These are phyloP conservation scores for Tinea trinotella DNA, from an alignment of 2,888 invertebrate genomes.

Conservation along the genomic window DNA sequence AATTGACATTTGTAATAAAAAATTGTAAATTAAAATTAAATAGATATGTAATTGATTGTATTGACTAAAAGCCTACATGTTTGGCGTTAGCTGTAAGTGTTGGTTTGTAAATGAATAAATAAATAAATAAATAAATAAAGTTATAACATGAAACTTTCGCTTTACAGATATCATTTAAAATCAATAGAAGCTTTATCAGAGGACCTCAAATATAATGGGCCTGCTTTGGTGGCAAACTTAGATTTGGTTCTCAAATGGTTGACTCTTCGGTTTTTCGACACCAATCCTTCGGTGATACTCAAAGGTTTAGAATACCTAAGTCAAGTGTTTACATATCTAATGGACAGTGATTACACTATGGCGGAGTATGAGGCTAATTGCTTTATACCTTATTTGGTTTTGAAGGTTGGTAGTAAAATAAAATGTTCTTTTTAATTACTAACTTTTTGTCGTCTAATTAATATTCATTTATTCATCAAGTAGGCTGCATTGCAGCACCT, in stretches of 20 bases:
- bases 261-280: conserved; percentile 97
- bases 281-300: conserved; percentile 96
- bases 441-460: too few species aligned
- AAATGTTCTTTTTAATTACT: too few species aligned
- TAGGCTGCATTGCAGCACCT: too few species aligned
- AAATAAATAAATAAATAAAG: too few species aligned
- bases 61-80: too few species aligned
- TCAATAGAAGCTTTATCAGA: conserved; percentile 92
- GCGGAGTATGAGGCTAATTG: conserved; percentile 92
- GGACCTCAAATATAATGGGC: conserved; percentile 83
- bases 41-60: too few species aligned
- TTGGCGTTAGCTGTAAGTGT: too few species aligned
- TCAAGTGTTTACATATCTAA: conserved; percentile 84
- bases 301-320: conserved; percentile 95
- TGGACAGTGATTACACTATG: conserved; percentile 86
- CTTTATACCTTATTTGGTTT: conserved; percentile 94
- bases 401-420: conserved; percentile 89
- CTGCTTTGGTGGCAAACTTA: conserved; percentile 88
- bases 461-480: too few species aligned
- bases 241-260: conserved; percentile 98
- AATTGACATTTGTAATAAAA: neutral
- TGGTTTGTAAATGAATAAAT: too few species aligned
- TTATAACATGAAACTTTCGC: too few species aligned
- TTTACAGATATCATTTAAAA: conserved; percentile 90
- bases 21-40: too few species aligned